Conservation (phyloP, 2,888 invertebrate species). For the Cheilosia grossa region DNA sequence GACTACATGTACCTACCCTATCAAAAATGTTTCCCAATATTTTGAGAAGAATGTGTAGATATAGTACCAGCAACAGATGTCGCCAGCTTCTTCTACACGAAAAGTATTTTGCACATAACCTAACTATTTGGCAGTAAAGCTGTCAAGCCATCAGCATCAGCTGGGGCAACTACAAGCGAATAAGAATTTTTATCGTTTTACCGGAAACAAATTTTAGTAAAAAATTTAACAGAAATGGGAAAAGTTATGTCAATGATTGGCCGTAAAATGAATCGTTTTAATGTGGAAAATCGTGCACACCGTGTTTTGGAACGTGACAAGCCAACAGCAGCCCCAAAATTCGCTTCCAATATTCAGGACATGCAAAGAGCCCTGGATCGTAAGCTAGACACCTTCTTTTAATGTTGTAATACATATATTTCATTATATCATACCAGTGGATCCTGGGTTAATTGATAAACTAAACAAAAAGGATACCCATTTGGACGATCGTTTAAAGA, state of each 20-base stretch:
- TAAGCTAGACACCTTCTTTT: constrained; percentile 65
- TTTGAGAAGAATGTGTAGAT: not conserved
- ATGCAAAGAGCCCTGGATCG: constrained; percentile 86
- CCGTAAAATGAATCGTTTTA: constrained; percentile 87
- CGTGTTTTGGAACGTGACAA: constrained; percentile 89
- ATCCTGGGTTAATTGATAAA: constrained; percentile 86
- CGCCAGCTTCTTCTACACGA: not conserved
- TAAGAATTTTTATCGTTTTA: constrained; percentile 8
- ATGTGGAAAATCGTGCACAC: constrained; percentile 90
- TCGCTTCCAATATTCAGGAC: constrained; percentile 86
- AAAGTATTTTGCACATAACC: constrained; percentile 33
- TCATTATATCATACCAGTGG: constrained; percentile 78
- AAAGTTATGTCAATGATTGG: constrained; percentile 86
- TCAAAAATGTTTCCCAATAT: not conserved
- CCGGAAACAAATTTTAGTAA: constrained; percentile 9
- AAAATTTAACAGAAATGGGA: constrained; percentile 85
- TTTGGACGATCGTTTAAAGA: constrained; percentile 87
- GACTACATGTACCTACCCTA: not conserved
- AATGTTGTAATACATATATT: not conserved
- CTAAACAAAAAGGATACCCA: constrained; percentile 86
- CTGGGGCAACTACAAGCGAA: not conserved
- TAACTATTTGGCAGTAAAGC: not conserved
- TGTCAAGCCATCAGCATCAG: constrained; percentile 47
- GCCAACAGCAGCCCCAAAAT: constrained; percentile 87
- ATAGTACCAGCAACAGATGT: constrained; percentile 36